Base-by-base conservation (phyloP, 2,113 vertebrate genomes). In the Gyps fulvus region DNA sequence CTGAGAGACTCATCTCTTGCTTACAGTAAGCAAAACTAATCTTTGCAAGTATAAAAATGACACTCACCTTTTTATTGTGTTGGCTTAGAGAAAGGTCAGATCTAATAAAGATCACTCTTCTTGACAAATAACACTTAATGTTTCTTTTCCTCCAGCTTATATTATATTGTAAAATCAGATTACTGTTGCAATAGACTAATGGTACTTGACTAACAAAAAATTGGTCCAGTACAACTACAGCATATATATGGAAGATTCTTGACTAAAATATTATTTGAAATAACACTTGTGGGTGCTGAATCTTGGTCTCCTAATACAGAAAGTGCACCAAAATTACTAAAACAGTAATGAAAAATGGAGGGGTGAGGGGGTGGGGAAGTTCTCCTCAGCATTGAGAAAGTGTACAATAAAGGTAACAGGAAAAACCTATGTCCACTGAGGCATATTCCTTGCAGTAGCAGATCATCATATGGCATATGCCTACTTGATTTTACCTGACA, bases 11-110 rank as follows among this genome's bases (percentile, higher is more conserved):
- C 17, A 3, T 52, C 40, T 96, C 96, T 90, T 89, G 49, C 55
- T 91, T 96, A 96, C 70, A 93, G 36, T 89, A 96, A 97, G 94
- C 90, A 97, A 97, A 97, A 91, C 38, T 89, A 97, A 97, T 97
- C 65, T 95, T 94, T 87, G 45, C 19, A 92, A 95, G 57, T 54
- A 94, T 55, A 93, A 95, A 92, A 82, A 59, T 87, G 79, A 67
- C 78, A 80, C 49, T 94, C 70, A 82, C 36, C 50, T 86, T 96
- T 92, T 55, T 94, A 83, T 95, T 96, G 47, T 90, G 66, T 88
- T 71, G 50, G 23, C 55, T 93, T 80, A 69, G 55, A 42, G 65
- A 92, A 96, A 89, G 84, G 83, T 96, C 85, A 93, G 45, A 82
- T 62, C 54, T 96, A 91, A 95, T 95, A 95, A 96, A 95, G 83